Evolutionary conservation across 1,140 invertebrate genomes (phyloP), one percentile per base, ranked within the genome.

Genomic region (Myzus persicae): DNA sequence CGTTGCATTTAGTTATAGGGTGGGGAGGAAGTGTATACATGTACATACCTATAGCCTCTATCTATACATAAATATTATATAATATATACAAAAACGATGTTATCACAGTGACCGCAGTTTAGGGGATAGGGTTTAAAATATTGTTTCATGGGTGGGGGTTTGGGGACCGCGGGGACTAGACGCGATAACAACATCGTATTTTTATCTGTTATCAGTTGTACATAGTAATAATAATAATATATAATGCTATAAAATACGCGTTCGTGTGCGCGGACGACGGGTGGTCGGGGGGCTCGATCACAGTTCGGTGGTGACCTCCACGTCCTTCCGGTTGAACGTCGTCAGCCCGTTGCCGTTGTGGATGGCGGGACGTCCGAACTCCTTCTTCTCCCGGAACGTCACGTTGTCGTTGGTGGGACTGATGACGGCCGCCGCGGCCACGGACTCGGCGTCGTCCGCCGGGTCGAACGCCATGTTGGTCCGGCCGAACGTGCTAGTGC

Each of bases 351-450:
- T 92, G n/a, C 91, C 46, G 36, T 85, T 84, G 42, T 84, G 81
- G 14, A 76, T 76, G 11, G 38, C 5, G 9, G 91, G 91, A 48
- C 91, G 67, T 31, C 91, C 91, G 26, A 93, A 93, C 31, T 93
- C 91, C 26, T 93, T 93, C 11, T 98, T 98, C 94, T 97, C 96
- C 94, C 97, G 96, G 95, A 98, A 98, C 54, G 97, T 97, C 9
- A 98, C 97, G 94, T 98, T 98, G 93, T 98, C 97, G 94, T 98
- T 98, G 76, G 97, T 97, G 20, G 96, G 96, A 95, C 97, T 97
- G 81, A 96, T 94, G 94, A 90, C 89, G 14, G 46, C 46, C 7
- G 59, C 46, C 24, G 46, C 14, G 3, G 81, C 46, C 14, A 48
- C 4, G 1, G 91, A 26, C 9, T 20, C 42, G 0, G 31, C 44